Evolutionary conservation across 2,113 vertebrate species (phyloP).

Genomic region (Eurystomus gularis): DNA sequence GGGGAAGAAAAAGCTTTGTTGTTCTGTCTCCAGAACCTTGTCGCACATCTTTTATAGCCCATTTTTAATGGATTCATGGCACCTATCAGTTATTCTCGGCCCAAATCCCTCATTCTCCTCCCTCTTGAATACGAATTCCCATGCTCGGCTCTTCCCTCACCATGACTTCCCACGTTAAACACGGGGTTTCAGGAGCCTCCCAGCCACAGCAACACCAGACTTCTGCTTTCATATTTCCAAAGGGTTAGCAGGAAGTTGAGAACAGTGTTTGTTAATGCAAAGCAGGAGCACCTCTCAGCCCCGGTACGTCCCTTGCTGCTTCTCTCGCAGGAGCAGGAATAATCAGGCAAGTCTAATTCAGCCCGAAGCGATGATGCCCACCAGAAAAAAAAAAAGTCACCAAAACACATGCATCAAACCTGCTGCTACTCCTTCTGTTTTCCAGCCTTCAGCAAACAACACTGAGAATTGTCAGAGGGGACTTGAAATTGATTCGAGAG

Average conservation of each 20-base stretch:
- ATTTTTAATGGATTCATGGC: slow-evolving; percentile 54
- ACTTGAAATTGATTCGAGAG: background rate
- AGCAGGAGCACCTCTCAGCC: background rate
- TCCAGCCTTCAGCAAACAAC: background rate
- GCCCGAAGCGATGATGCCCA: background rate
- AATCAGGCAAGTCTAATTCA: background rate
- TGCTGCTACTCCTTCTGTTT: background rate
- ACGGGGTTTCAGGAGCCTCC: background rate
- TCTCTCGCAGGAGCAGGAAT: background rate
- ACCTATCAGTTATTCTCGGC: slow-evolving; percentile 50
- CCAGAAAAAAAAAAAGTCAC: no score
- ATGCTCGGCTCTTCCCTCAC: slow-evolving; percentile 37
- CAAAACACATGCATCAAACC: background rate
- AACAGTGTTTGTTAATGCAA: background rate
- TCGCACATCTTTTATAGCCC: slow-evolving; percentile 39
- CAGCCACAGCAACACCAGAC: background rate
- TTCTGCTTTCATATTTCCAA: background rate
- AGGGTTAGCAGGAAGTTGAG: background rate
- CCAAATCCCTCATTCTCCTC: slow-evolving; percentile 45
- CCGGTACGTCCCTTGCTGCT: background rate
- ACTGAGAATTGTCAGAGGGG: background rate
- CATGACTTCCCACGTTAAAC: slow-evolving; percentile 30
- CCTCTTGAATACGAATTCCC: slow-evolving; percentile 53
- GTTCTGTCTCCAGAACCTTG: slow-evolving; percentile 61
- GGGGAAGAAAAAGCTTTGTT: slow-evolving; percentile 56